Evolutionary conservation across 2,113 vertebrate species (phyloP), one percentile per base, ranked within the genome.

Genomic region (Bufo bufo): DNA sequence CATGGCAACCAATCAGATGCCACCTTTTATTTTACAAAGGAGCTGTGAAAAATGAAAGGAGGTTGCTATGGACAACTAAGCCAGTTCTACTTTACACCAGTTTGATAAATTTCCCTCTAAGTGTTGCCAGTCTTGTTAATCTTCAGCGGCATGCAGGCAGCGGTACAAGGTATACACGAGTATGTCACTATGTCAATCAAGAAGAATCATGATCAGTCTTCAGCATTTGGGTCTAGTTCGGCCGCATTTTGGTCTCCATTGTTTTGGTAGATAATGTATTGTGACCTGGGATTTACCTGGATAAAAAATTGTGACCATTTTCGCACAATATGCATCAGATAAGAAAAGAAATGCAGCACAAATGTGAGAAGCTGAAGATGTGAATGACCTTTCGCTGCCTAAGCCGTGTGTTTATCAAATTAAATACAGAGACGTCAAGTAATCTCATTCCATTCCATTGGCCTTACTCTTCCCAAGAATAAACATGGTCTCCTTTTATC

Each of bases 301-400:
- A 10, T 77, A 49, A 20, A 45, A 77, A 77, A 12, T 72, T 49
- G 2, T 49, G 45, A 77, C 12, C 16, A 77, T 11, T 75, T 43
- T 17, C 43, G 3, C 12, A 71, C 4, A 2, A 71, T 19, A 43
- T 12, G 10, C 13, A 47, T 74, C 11, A 69, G 65, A 72, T 72
- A 45, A 50, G 47, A 8, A 49, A 77, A 77, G 43, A 4, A 23
- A 52, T 11, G 75, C 9, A n/a, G 0, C 7, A 77, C n/a, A 77
- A 77, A 77, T 77, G 49, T 52, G 49, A 52, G 20, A 20, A 54
- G 9, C 10, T 54, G 75, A 23, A 77, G 47, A 54, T 77, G 49
- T 77, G 20, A 77, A n/a, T 52, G 75, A 77, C 47, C 75, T 77
- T 77, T 52, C 54, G 9, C 50, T 77, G 75, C 49, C 11, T 54